These are phyloP conservation scores for Crenuchus spilurus DNA, from an alignment of 2,797 vertebrate genomes.

Conservation along the genomic window DNA sequence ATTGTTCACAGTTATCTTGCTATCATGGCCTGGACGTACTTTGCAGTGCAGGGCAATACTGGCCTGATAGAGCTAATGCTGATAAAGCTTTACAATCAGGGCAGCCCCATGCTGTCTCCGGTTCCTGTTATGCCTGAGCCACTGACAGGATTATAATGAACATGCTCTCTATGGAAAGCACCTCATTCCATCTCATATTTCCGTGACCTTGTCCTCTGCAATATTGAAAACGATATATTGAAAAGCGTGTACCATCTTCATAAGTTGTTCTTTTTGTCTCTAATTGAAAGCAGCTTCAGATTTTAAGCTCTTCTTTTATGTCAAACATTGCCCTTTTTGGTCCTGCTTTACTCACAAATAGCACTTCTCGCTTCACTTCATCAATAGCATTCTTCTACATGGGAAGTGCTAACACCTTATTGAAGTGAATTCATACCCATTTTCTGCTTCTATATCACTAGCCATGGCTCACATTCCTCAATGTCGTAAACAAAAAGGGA, in stretches of 20 bases:
- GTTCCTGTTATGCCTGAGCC: conserved; percentile 56
- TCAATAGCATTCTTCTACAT: background rate
- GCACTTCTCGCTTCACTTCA: background rate
- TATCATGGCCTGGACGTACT: conserved; percentile 54
- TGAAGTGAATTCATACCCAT: conserved; percentile 50
- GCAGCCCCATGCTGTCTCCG: conserved; percentile 30
- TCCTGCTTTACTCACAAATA: background rate
- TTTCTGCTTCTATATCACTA: conserved; percentile 63
- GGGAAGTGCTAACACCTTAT: conserved; percentile 25
- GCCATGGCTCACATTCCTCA: conserved; percentile 65
- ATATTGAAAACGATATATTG: background rate
- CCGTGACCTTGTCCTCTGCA: background rate
- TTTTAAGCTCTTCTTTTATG: background rate
- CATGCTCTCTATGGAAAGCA: conserved; percentile 16
- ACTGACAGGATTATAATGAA: conserved; percentile 29
- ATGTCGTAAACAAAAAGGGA: conserved; percentile 68
- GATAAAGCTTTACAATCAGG: conserved; percentile 54
- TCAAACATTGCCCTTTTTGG: background rate
- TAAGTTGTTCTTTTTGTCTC: no score
- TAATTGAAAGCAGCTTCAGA: background rate
- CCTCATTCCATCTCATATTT: background rate
- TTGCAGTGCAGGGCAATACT: conserved; percentile 58
- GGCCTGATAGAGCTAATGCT: conserved; percentile 47
- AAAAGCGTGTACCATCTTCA: background rate
- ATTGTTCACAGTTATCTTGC: conserved; percentile 60